A percentile compares a stretch with the other conserved stretches of the same genome.
Conservation (phyloP, 2,888 invertebrate species). For the Volucella zonaria region DNA sequence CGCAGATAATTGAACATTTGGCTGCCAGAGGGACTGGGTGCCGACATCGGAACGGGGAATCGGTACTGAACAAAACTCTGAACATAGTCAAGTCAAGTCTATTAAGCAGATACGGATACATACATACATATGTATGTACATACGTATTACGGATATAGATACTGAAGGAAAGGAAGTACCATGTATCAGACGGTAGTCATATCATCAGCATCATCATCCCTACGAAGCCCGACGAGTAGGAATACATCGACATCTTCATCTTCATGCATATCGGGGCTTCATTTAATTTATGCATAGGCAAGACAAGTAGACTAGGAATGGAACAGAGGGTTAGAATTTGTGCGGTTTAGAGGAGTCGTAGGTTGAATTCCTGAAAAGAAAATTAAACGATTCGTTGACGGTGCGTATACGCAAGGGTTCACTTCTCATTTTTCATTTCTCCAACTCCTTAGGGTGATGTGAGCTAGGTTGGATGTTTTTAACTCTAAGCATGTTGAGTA, state of each 20-base stretch:
- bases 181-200: slow-evolving; percentile 1
- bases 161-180: not conserved
- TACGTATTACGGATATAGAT: too few species aligned
- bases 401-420: slow-evolving; percentile 17
- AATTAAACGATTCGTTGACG: slow-evolving; percentile 15
- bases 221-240: not conserved
- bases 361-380: slow-evolving; percentile 4
- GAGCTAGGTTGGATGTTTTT: not conserved
- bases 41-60: too few species aligned
- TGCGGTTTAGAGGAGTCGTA: slow-evolving; percentile 7
- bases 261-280: not conserved
- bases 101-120: not conserved
- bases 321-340: not conserved
- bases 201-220: slow-evolving; percentile 8
- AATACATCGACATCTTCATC: not conserved
- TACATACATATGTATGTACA: too few species aligned
- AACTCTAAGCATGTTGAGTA: not conserved
- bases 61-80: not conserved
- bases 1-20: not conserved
- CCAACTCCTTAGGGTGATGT: slow-evolving; percentile 10
- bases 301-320: slow-evolving; percentile 7
- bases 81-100: not conserved
- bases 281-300: slow-evolving; percentile 20
- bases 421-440: not conserved
- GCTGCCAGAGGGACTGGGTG: not conserved